A percentile compares a stretch with the other conserved stretches of the same genome.
phyloP scores from a whole-genome alignment of 2,113 vertebrate genomes.

The Varanus salvator region DNA sequence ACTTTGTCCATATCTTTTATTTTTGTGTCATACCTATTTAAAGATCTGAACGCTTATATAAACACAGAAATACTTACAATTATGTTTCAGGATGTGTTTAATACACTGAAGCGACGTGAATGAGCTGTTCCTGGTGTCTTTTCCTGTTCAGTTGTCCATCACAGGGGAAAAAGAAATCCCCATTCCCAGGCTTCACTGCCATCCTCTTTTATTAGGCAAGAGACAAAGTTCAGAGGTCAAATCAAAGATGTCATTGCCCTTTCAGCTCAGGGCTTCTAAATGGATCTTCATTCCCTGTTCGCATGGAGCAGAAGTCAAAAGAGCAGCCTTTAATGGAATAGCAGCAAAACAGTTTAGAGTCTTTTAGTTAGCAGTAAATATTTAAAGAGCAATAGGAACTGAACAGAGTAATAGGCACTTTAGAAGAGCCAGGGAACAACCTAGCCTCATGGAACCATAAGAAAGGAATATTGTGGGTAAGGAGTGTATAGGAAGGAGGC shows the following conservation, averaged over 20 bases:
- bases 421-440: no score
- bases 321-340: background rate
- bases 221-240: constrained; percentile 9
- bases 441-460: background rate
- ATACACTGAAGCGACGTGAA: background rate
- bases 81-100: background rate
- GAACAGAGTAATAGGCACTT: background rate
- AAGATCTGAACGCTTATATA: background rate
- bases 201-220: rapidly evolving
- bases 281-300: background rate
- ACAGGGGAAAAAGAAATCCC: background rate
- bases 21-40: background rate
- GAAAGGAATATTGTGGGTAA: rapidly evolving
- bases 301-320: background rate
- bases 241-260: background rate
- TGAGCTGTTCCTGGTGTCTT: background rate
- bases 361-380: background rate
- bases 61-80: background rate
- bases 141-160: background rate
- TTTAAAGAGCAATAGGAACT: background rate
- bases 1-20: background rate
- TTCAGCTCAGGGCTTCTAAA: background rate
- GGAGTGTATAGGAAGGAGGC: background rate
- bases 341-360: background rate
- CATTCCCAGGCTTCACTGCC: background rate